These are phyloP conservation scores for Cranoglanis bouderius DNA, from an alignment of 2,113 vertebrate genomes.

Conservation along the genomic window DNA sequence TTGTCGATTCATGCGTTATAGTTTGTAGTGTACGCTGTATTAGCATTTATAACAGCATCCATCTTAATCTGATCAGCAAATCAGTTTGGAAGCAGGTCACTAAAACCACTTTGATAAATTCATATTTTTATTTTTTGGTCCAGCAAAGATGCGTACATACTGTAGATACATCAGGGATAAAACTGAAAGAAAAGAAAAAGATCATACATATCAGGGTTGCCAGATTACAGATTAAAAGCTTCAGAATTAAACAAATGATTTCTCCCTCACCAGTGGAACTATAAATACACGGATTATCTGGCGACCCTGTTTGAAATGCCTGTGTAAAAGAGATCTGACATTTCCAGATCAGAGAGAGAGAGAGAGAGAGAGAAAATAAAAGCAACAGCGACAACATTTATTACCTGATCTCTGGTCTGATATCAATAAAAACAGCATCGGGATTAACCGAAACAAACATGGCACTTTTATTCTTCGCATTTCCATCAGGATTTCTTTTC, in stretches of 20 bases:
- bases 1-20: background rate
- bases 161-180: constrained; percentile 14
- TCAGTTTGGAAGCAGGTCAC: too few relatives aligned
- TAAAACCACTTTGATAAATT: background rate
- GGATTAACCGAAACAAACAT: background rate
- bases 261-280: background rate
- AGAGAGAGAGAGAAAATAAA: too few relatives aligned
- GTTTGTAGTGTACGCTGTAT: background rate
- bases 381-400: constrained; percentile 5
- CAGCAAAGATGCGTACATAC: constrained; percentile 10
- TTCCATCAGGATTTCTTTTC: background rate
- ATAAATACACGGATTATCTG: background rate
- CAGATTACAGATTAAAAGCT: background rate
- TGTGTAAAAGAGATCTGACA: background rate
- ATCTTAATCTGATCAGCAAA: background rate
- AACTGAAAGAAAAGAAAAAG: background rate
- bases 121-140: constrained; percentile 32
- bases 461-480: constrained; percentile 20
- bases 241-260: too few relatives aligned
- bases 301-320: background rate
- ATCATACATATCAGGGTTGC: background rate
- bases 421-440: constrained; percentile 9
- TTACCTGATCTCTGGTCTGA: constrained; percentile 9
- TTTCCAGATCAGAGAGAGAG: constrained; percentile 1
- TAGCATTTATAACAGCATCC: background rate